These are phyloP conservation scores for Caenorhabditis briggsae DNA, from an alignment of 1,140 invertebrate genomes.

Conservation along the genomic window DNA sequence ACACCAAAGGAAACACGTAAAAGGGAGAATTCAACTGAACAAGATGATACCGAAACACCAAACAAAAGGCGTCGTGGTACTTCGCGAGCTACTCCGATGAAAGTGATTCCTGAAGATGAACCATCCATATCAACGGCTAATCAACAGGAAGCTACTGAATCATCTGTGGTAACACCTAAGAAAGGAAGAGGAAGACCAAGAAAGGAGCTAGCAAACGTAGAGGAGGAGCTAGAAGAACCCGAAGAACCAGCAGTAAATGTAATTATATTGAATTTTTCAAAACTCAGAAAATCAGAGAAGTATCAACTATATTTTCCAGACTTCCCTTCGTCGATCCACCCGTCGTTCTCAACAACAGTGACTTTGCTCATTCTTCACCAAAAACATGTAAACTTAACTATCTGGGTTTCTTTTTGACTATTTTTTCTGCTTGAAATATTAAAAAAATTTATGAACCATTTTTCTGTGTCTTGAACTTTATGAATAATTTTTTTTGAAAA, in stretches of 20 bases:
- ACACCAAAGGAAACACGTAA: background rate
- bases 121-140: background rate
- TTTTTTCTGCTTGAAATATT: no score
- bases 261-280: background rate
- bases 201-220: background rate
- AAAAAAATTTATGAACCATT: no score
- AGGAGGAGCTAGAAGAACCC: background rate
- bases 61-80: background rate
- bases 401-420: no score
- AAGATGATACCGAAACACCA: background rate
- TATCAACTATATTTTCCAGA: background rate
- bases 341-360: background rate
- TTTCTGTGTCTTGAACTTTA: no score
- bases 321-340: background rate
- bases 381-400: no score
- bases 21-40: background rate
- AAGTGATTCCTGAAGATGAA: slow-evolving; percentile 8
- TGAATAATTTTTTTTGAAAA: no score
- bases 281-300: no score
- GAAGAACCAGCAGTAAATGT: background rate
- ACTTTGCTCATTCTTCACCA: no score
- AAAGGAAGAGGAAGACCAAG: background rate
- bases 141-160: background rate
- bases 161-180: background rate
- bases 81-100: background rate